A percentile compares a stretch with the other conserved stretches of the same genome.
Conservation (phyloP, 1,140 invertebrate genomes). For the Planococcus citri region DNA sequence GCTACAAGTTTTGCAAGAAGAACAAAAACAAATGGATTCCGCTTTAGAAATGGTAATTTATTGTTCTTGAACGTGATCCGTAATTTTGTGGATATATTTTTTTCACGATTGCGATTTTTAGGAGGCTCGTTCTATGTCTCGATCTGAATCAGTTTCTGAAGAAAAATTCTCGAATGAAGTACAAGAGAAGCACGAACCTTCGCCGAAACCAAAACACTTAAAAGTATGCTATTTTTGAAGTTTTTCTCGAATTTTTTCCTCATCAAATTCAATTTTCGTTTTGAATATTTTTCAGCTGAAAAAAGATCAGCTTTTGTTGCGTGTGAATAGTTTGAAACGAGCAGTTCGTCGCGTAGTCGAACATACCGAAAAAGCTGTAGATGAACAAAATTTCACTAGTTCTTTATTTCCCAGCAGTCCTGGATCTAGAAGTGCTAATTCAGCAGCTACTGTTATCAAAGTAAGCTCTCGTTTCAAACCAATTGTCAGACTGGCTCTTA, state of each 20-base stretch:
- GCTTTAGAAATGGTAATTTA: slow-evolving; percentile 13
- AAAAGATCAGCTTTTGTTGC: slow-evolving; percentile 32
- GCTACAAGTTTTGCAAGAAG: slow-evolving; percentile 49
- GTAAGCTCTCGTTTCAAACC: neutral
- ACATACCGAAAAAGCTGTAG: slow-evolving; percentile 55
- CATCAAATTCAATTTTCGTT: neutral
- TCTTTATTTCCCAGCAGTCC: neutral
- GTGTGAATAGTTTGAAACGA: slow-evolving; percentile 74
- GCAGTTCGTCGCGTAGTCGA: slow-evolving; percentile 72
- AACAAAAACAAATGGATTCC: slow-evolving; percentile 23
- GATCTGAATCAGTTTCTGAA: neutral
- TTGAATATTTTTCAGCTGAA: slow-evolving; percentile 20
- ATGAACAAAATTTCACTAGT: slow-evolving; percentile 34
- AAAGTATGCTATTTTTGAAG: neutral
- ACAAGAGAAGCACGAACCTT: neutral
- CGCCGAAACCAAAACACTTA: neutral
- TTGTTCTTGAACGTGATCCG: no score
- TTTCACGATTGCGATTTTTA: neutral
- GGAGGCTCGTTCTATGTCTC: neutral
- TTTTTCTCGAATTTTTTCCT: neutral
- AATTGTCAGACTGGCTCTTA: no score
- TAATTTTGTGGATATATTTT: no score
- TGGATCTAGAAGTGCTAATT: neutral
- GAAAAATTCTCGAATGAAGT: neutral
- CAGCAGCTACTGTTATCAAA: neutral